These are phyloP conservation scores for Fragum whitleyi DNA, from an alignment of 2,888 invertebrate genomes.

Conservation along the genomic window DNA sequence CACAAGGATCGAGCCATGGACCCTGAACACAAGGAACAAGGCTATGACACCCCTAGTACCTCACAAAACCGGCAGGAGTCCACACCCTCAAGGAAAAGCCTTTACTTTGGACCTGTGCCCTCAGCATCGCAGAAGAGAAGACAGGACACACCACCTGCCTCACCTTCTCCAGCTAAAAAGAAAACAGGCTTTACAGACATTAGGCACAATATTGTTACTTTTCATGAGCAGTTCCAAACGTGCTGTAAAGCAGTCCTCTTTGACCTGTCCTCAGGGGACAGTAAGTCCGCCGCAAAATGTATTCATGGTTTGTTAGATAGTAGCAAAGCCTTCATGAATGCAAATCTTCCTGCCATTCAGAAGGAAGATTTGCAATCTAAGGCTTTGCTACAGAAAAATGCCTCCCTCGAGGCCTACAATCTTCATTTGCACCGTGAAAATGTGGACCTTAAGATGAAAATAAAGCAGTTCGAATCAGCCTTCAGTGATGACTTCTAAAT, in stretches of 20 bases:
- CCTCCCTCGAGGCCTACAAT: neutral
- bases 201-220: neutral
- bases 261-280: constrained; percentile 1
- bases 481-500: neutral
- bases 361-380: neutral
- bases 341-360: neutral
- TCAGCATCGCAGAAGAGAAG: neutral
- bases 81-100: neutral
- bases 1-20: neutral
- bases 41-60: neutral
- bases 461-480: constrained; percentile 4
- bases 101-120: neutral
- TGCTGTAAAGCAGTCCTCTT: constrained; percentile 1
- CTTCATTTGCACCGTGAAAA: neutral
- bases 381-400: neutral
- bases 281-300: neutral
- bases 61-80: neutral
- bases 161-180: neutral
- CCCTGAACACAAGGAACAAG: neutral
- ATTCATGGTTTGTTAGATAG: constrained; percentile 1
- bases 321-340: neutral
- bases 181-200: constrained; percentile 2
- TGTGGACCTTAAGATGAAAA: neutral
- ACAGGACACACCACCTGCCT: constrained; percentile 4
- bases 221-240: neutral